These are phyloP conservation scores for Drosophila nr. medialis DNA, from an alignment of 2,888 invertebrate genomes.

Conservation along the genomic window DNA sequence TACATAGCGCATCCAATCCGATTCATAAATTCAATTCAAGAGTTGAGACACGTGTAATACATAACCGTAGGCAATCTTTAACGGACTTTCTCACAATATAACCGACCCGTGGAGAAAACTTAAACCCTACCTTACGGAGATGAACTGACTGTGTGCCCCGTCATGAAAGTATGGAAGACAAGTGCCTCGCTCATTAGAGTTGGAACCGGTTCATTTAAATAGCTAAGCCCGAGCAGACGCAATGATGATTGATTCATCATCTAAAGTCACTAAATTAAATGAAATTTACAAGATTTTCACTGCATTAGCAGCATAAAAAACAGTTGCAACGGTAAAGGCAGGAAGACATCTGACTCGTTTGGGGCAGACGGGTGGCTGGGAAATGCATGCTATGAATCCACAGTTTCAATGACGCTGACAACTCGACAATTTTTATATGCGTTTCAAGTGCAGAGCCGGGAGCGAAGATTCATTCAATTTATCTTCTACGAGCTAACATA, in stretches of 20 bases:
- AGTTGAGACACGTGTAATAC: slow-evolving; percentile 42
- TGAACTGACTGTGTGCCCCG: slow-evolving; percentile 18
- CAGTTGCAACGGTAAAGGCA: slow-evolving; percentile 47
- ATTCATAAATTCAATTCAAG: slow-evolving; percentile 52
- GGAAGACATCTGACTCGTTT: slow-evolving; percentile 4
- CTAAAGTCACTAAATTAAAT: slow-evolving; percentile 67
- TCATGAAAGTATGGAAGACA: slow-evolving; percentile 56
- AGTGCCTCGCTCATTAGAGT: slow-evolving; percentile 67
- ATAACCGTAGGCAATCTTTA: slow-evolving; percentile 8
- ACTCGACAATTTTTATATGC: slow-evolving; percentile 73
- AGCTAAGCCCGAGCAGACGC: slow-evolving; percentile 57
- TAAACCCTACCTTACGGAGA: slow-evolving; percentile 43
- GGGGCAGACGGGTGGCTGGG: not conserved
- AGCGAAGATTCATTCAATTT: slow-evolving; percentile 68
- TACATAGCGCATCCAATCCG: slow-evolving; percentile 38
- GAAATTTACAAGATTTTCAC: slow-evolving; percentile 63
- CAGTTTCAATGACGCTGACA: slow-evolving; percentile 58
- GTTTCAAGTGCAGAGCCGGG: slow-evolving; percentile 68
- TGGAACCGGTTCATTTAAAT: slow-evolving; percentile 73
- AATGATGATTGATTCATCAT: slow-evolving; percentile 75
- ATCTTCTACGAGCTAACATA: slow-evolving; percentile 61
- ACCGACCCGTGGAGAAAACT: slow-evolving; percentile 62
- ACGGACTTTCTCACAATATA: slow-evolving; percentile 58
- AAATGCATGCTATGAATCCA: slow-evolving; percentile 5
- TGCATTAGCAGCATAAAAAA: slow-evolving; percentile 33